Evolutionary conservation across 1,140 invertebrate species (phyloP).

Genomic region (Mylabris phalerata): DNA sequence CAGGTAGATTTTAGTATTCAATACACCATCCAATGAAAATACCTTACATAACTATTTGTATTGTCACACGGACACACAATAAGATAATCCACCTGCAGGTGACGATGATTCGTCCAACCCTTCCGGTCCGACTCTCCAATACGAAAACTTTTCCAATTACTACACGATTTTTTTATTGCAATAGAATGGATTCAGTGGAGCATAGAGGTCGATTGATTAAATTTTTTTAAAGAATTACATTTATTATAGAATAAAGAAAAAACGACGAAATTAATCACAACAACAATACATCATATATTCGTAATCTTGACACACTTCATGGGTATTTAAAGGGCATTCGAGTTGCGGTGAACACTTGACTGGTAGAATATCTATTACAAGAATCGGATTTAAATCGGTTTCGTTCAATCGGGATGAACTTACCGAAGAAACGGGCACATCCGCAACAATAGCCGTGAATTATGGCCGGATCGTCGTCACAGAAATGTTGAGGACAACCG

Average conservation of each 20-base stretch:
- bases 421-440: constrained; percentile 51
- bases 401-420: constrained; percentile 9
- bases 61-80: too few species aligned
- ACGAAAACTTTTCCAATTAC: too few species aligned
- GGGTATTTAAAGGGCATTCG: constrained; percentile 48
- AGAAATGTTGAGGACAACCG: constrained; percentile 49
- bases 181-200: too few species aligned
- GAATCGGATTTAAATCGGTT: not conserved
- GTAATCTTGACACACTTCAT: constrained; percentile 50
- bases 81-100: too few species aligned
- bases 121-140: too few species aligned
- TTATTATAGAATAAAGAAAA: not conserved
- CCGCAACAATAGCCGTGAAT: constrained; percentile 57
- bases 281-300: constrained; percentile 55
- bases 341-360: constrained; percentile 46
- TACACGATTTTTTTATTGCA: too few species aligned
- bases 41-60: too few species aligned
- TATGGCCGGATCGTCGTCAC: constrained; percentile 54
- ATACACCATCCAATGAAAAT: too few species aligned
- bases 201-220: too few species aligned
- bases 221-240: not conserved
- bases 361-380: constrained; percentile 47
- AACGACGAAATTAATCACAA: constrained; percentile 31
- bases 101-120: too few species aligned
- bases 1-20: too few species aligned